phyloP scores from a whole-genome alignment of 2,888 invertebrate species.

The Microchrysa polita region DNA sequence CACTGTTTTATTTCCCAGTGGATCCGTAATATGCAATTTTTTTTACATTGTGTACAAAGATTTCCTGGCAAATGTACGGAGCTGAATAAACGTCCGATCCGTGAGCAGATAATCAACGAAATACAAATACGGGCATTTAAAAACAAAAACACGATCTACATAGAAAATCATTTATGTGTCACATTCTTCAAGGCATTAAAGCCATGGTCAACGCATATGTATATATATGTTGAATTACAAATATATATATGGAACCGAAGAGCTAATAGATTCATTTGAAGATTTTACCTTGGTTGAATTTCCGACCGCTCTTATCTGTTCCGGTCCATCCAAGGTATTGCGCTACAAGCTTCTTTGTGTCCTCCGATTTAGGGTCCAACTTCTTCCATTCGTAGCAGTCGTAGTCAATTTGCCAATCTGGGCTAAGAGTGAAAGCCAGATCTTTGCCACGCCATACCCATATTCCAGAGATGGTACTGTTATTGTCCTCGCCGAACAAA shows the following conservation, averaged over 20 bases:
- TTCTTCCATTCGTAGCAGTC: constrained; percentile 97
- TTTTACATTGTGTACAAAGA: no score
- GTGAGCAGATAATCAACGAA: no score
- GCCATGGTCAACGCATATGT: not conserved
- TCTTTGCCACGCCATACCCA: constrained; percentile 99
- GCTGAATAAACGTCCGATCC: no score
- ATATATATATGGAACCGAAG: no score
- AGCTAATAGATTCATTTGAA: constrained; percentile 80
- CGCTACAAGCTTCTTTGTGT: constrained; percentile 86
- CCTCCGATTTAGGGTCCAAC: constrained; percentile 80
- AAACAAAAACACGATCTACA: not conserved
- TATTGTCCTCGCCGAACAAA: constrained; percentile 91
- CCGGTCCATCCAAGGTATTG: constrained; percentile 94
- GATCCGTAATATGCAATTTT: no score
- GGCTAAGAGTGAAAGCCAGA: constrained; percentile 87
- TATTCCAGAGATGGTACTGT: constrained; percentile 93
- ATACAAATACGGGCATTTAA: no score
- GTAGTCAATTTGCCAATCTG: constrained; percentile 97
- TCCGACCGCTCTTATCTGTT: constrained; percentile 84
- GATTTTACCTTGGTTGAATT: constrained; percentile 98
- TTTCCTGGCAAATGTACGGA: no score
- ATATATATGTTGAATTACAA: no score
- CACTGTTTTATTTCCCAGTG: no score
- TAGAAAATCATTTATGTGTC: constrained; percentile 27
- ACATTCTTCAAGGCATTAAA: constrained; percentile 8